Evolutionary conservation across 2,797 vertebrate genomes (phyloP), one percentile per base, ranked within the genome.

Genomic region (Uromys caudimaculatus): DNA sequence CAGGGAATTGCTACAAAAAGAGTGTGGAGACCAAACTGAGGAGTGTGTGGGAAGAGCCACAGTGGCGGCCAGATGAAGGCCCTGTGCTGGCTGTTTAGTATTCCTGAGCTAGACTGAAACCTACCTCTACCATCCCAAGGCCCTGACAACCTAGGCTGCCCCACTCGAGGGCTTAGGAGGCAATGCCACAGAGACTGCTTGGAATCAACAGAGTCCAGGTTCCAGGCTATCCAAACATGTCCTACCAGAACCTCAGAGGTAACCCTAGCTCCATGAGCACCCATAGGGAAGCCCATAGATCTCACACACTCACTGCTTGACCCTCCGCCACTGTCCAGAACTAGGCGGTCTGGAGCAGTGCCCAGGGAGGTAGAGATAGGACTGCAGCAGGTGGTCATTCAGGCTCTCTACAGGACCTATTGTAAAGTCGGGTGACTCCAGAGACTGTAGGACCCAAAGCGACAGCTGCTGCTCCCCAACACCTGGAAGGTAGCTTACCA

Each of bases 381-480:
- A 27, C 6, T 1, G 5, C 2, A 21, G 50, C 16, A 4, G 3
- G 11, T 3, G 9, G 67, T 2, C 19, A 13, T 41, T 21, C 58
- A 0, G 19, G 19, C 12, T 79, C 35, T 8, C 19, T 83, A n/a
- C 0, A 1, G 3, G 24, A 32, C 60, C 83, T 75, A 1, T 4
- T 11, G 17, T 56, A 52, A 85, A 90, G 17, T 58, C 10, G 10
- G 17, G 10, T 29, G 24, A 64, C 10, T 17, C 47, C 19, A 3
- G 16, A 77, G 35, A 75, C 50, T 2, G 23, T 23, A 56, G 75
- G 32, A 17, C 64, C 17, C 38, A 19, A 24, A 3, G 41, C n/a
- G 1, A 29, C 19, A n/a, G 7, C 6, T 2, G 17, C 32, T 44
- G 8, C 11, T 44, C 11, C 69, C 38, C 38, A 13, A 38, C 11